Base-by-base conservation (phyloP, 2,113 vertebrate genomes). In the Tenrec ecaudatus region DNA sequence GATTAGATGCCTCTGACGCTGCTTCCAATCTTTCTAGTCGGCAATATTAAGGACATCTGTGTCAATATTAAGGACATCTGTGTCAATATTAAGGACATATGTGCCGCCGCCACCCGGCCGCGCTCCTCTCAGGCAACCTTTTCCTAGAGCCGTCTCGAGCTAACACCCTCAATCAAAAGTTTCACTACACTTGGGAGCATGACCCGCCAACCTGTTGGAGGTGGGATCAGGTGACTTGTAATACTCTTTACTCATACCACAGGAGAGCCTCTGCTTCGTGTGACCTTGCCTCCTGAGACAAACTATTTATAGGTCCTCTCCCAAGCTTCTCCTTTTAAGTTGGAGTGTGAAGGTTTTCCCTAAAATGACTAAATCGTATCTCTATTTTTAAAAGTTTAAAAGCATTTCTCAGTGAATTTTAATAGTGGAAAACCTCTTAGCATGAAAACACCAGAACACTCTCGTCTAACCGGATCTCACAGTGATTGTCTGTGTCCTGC, bases 381-480 rank as follows among this genome's bases (percentile, higher is more conserved):
- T 93, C 71, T 89, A 23, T 88, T 79, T 93, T 94, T 89, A 76
- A 82, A 89, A 40, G 25, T 79, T 60, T 93, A 57, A 89, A 93
- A 77, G 47, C 82, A 88, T 88, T 86, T 95, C 73, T 89, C 76
- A n/a, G 81, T 83, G 73, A 84, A 91, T 92, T 47, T 83, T 66
- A 95, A 77, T 83, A 75, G 36, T 79, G 33, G 47, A 60, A 82
- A 95, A 86, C 6, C 0, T 86, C 36, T 77, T 62, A 91, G 73
- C 66, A 29, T 60, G 62, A 47, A 94, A 86, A 60, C 71, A 83
- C 53, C 53, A 76, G 69, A 36, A 76, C 1, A 10, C 14, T 80
- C 71, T 23, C 10, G 62, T 81, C 38, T 64, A 36, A 58, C 78
- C 66, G 89, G 77, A 84, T 66, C 25, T 29, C 60, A 81, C 7